Percentiles rank a stretch among this genome's conserved stretches.
phyloP scores from a whole-genome alignment of 2,888 invertebrate species.

The Leptura quadrifasciata region DNA sequence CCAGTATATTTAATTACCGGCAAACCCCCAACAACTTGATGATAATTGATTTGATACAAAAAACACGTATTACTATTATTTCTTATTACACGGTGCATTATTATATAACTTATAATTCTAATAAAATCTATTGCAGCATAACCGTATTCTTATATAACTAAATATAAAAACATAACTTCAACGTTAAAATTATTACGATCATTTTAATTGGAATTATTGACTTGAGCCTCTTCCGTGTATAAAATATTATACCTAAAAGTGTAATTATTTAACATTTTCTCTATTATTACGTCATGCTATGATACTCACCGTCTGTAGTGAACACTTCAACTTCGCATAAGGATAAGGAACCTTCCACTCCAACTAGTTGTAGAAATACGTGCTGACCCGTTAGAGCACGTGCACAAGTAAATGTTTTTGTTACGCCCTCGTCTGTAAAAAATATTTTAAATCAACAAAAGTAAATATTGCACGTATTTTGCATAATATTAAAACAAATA shows the following conservation, averaged over 20 bases:
- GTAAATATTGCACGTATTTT: too few species aligned
- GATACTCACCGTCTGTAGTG: constrained; percentile 86
- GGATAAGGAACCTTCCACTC: constrained; percentile 92
- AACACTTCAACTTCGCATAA: constrained; percentile 95
- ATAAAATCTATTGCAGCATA: neutral
- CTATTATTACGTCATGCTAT: constrained; percentile 38
- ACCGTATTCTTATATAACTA: neutral
- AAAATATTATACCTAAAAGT: neutral
- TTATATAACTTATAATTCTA: neutral
- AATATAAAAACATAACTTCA: neutral
- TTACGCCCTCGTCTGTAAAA: constrained; percentile 88
- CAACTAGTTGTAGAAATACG: constrained; percentile 92
- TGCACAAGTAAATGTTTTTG: constrained; percentile 92
- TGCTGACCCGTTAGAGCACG: constrained; percentile 89
- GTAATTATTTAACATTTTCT: constrained; percentile 9
- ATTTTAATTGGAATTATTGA: constrained; percentile 1
- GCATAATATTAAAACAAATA: too few species aligned
- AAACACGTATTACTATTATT: too few species aligned
- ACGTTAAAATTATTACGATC: neutral
- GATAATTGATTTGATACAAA: too few species aligned
- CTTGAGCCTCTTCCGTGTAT: constrained; percentile 4
- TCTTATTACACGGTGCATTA: neutral
- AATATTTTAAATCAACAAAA: neutral
- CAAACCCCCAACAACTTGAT: too few species aligned
- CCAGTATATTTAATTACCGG: too few species aligned